Conservation (phyloP, 1,140 invertebrate genomes). For the Zaprionus davidi region DNA sequence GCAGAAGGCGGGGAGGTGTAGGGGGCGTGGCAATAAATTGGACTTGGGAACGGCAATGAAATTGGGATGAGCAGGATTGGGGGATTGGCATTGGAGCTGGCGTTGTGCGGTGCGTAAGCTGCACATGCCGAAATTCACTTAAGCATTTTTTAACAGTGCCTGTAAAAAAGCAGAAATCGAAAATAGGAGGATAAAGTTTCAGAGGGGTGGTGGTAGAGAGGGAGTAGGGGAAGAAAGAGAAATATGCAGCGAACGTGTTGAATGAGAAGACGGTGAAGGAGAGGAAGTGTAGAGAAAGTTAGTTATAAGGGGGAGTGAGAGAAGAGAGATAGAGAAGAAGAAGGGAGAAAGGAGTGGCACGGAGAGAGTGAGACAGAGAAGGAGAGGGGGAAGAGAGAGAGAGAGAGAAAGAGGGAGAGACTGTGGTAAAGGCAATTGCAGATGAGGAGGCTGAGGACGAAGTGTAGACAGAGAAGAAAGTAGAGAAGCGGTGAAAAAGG, state of each 20-base stretch:
- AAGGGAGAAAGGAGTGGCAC: neutral
- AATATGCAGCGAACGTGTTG: slow-evolving; percentile 65
- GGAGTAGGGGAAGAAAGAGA: slow-evolving; percentile 38
- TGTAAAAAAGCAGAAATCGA: slow-evolving; percentile 67
- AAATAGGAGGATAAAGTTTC: slow-evolving; percentile 63
- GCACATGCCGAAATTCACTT: slow-evolving; percentile 77
- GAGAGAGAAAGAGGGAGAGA: neutral
- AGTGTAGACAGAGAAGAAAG: neutral
- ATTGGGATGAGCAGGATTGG: neutral
- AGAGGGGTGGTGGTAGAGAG: too few relatives aligned
- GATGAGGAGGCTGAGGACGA: neutral
- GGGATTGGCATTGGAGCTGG: neutral
- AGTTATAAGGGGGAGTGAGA: neutral
- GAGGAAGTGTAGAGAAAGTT: neutral
- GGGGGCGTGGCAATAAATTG: neutral
- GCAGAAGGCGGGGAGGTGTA: neutral
- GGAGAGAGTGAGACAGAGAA: neutral
- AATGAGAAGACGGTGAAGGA: neutral
- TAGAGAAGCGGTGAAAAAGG: neutral
- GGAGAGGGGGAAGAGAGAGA: neutral
- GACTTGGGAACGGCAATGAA: neutral
- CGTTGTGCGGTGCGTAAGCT: slow-evolving; percentile 53
- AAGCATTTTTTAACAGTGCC: slow-evolving; percentile 60
- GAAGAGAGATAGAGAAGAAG: too few relatives aligned
- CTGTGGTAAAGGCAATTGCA: neutral